These are phyloP conservation scores for Aspidiotus rigidus DNA, from an alignment of 2,888 invertebrate genomes.

Conservation along the genomic window DNA sequence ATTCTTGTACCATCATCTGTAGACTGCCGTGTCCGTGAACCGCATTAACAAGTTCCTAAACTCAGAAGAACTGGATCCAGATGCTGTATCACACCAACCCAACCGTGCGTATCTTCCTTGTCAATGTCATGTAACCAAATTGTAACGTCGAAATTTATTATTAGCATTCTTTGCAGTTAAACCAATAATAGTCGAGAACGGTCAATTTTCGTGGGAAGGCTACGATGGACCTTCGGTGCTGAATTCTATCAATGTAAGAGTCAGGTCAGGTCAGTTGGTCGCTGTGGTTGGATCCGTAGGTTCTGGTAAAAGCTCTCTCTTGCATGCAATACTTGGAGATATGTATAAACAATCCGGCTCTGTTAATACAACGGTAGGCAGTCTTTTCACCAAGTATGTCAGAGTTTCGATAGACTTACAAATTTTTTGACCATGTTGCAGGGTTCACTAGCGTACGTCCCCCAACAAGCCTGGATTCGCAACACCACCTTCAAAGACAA, in stretches of 20 bases:
- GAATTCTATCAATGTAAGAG: slow-evolving; percentile 63
- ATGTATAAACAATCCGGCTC: slow-evolving; percentile 75
- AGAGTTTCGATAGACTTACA: neutral
- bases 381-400: too few species aligned
- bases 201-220: slow-evolving; percentile 76
- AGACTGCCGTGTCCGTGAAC: slow-evolving; percentile 49
- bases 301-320: slow-evolving; percentile 77
- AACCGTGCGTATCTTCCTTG: slow-evolving; percentile 39
- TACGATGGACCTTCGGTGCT: slow-evolving; percentile 53
- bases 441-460: slow-evolving; percentile 70
- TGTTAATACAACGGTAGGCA: slow-evolving; percentile 57
- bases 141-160: neutral
- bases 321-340: slow-evolving; percentile 80
- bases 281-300: slow-evolving; percentile 85
- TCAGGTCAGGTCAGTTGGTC: slow-evolving; percentile 59
- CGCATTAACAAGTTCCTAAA: slow-evolving; percentile 50
- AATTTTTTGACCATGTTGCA: slow-evolving; percentile 22
- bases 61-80: slow-evolving; percentile 48
- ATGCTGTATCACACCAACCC: slow-evolving; percentile 43
- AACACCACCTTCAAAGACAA: slow-evolving; percentile 89
- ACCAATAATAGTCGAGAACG: slow-evolving; percentile 77
- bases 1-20: slow-evolving; percentile 1
- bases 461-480: slow-evolving; percentile 97
- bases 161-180: slow-evolving; percentile 48
- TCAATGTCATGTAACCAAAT: too few species aligned